Base-by-base conservation (phyloP, 92 coral and sea anemone genomes). In the Zoanthus solanderi region DNA sequence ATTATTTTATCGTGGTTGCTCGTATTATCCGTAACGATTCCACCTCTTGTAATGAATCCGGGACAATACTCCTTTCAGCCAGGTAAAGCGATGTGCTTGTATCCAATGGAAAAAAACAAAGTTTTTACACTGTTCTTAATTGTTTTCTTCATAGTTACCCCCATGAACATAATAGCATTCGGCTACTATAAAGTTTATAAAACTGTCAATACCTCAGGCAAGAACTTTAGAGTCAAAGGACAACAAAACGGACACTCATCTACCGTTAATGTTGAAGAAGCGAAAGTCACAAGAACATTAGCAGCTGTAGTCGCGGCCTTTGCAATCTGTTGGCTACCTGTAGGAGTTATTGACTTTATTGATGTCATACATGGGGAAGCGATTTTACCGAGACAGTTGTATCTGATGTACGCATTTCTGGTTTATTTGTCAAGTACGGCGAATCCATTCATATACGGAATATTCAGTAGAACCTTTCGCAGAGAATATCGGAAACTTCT, bases 371-470 rank as follows among this genome's bases (percentile, higher is more conserved):
- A 75, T 18, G 94, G 93, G 17, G 29, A 80, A 17, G 84, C 92
- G 31, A 75, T 85, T 6, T 86, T 86, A 11, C 91, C 92, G 72
- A 76, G 97, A 67, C 85, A 77, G 46, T 92, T 53, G 18, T 92
- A 94, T 79, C 78, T 94, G 30, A 46, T 86, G 14, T 94, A 94
- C 87, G 91, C 84, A 54, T 88, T 92, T 34, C 31, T 94, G 75
- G 88, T 54, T 45, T 94, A 92, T 15, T 48, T 85, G 28, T 91
- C 94, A 9, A 88, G 95, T 71, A 69, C 91, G 6, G 81, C 90
- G 9, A 92, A 94, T 66, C 95, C 97, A 3, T 84, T 94, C 31
- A 94, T 94, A n/a, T 94, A 92, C 71, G 97, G 93, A 8, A 89
- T 89, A 28, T 84, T 87, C 44, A 94, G 92, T 56, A 88, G 89